These are phyloP conservation scores for Laterallus jamaicensis DNA, from an alignment of 2,113 vertebrate genomes.

Conservation along the genomic window DNA sequence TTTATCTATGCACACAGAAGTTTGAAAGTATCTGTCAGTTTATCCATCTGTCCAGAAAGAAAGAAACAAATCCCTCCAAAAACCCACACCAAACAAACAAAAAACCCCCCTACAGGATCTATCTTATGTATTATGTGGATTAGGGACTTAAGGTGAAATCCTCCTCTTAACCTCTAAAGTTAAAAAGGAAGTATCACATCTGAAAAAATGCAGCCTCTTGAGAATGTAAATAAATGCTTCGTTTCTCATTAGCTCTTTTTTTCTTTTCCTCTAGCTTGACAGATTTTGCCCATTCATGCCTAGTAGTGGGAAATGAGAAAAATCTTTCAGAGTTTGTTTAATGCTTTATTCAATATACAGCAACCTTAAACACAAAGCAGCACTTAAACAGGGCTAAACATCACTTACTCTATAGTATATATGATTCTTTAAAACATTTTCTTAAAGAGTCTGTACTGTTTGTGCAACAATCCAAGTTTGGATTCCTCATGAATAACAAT, in stretches of 20 bases:
- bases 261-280: background rate
- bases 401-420: background rate
- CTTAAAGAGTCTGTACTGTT: background rate
- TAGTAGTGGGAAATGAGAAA: background rate
- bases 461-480: background rate
- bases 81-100: no score
- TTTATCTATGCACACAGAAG: background rate
- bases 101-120: background rate
- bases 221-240: background rate
- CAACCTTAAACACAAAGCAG: background rate
- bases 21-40: background rate
- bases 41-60: background rate
- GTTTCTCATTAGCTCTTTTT: slow-evolving; percentile 19
- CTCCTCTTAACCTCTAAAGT: background rate
- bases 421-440: background rate
- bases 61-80: no score
- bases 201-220: background rate
- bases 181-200: background rate
- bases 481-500: background rate
- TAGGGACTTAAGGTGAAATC: background rate
- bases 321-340: background rate
- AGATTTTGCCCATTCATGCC: background rate
- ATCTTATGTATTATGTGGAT: background rate
- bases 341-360: background rate
- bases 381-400: no score